Conservation (phyloP, 2,113 vertebrate species). For the Pseudopipra pipra region DNA sequence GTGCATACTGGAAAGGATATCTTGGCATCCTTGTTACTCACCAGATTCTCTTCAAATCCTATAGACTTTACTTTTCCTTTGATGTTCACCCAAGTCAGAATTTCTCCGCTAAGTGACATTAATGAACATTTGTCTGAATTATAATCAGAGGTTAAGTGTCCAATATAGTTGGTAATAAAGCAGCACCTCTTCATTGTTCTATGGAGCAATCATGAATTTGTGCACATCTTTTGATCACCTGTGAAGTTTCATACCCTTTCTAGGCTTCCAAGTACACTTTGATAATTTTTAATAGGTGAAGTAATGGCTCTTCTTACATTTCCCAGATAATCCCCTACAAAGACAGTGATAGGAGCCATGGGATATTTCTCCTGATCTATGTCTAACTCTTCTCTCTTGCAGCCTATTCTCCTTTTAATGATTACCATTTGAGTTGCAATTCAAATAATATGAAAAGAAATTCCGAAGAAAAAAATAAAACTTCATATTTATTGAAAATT, state of each 20-base stretch:
- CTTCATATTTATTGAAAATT: neutral
- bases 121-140: neutral
- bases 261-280: neutral
- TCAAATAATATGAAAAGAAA: neutral
- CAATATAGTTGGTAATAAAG: neutral
- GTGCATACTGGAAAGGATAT: neutral
- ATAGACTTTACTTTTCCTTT: neutral
- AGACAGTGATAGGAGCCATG: neutral
- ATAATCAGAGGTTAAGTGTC: neutral
- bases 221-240: neutral
- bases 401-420: neutral
- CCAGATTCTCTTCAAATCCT: neutral
- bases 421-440: neutral
- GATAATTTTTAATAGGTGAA: neutral
- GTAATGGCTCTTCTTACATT: neutral
- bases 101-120: neutral
- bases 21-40: neutral
- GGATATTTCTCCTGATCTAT: neutral
- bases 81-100: neutral
- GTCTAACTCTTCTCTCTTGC: neutral
- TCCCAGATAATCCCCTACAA: neutral
- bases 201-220: fast-evolving
- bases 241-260: neutral
- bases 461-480: neutral
- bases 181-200: neutral